A percentile compares a stretch with the other conserved stretches of the same genome.
Evolutionary conservation across 1,140 invertebrate species (phyloP).

Genomic region (Drosophila kepulauana): DNA sequence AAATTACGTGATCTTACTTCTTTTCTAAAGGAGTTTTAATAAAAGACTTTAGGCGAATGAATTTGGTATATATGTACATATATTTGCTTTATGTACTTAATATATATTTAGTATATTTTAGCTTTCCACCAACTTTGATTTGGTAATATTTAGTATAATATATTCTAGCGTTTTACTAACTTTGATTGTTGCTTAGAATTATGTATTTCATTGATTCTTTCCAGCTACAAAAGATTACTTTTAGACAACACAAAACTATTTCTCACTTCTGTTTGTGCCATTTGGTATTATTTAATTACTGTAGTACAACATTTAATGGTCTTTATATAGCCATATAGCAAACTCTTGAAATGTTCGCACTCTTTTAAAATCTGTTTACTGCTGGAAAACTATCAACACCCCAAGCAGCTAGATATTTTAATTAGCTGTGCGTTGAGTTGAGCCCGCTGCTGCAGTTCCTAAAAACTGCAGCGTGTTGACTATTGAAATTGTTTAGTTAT

Average conservation of each 20-base stretch:
- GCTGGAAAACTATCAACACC: conserved; percentile 52
- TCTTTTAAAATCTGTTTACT: conserved; percentile 49
- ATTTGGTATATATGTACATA: background rate
- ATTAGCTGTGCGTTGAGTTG: conserved; percentile 45
- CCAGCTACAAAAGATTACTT: too few species aligned
- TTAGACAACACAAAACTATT: background rate
- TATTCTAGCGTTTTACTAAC: too few species aligned
- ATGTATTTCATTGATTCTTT: too few species aligned
- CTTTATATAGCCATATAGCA: conserved; percentile 18
- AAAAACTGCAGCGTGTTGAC: conserved; percentile 6
- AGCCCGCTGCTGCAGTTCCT: conserved; percentile 15
- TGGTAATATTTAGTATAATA: too few species aligned
- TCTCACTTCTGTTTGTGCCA: background rate
- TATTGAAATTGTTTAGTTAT: conserved; percentile 16
- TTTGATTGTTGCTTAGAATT: too few species aligned
- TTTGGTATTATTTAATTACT: conserved; percentile 13
- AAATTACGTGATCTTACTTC: background rate
- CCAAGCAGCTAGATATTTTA: conserved; percentile 47
- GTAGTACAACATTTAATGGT: conserved; percentile 13
- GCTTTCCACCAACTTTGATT: too few species aligned
- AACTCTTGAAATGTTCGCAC: conserved; percentile 32
- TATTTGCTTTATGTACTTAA: background rate
- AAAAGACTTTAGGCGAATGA: background rate
- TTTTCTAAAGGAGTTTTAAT: background rate
- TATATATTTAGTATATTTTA: too few species aligned